These are phyloP conservation scores for Heliocidaris erythrogramma DNA, from an alignment of 35 echinoderm and acorn worm genomes.

Conservation along the genomic window DNA sequence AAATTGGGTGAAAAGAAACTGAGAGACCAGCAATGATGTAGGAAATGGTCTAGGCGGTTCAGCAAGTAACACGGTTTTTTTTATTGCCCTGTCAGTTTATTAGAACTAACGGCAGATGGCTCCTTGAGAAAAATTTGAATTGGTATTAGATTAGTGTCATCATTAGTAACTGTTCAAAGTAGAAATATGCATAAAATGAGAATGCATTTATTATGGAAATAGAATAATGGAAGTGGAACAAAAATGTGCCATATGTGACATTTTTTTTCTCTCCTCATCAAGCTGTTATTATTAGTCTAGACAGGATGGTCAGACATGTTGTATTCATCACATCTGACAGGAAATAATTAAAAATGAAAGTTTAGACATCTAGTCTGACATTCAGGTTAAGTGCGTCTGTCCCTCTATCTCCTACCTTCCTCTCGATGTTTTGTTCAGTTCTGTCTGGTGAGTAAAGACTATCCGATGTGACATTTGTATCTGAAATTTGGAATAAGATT, in stretches of 20 bases:
- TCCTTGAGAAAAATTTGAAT: background rate
- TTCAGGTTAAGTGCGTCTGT: background rate
- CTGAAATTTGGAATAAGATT: too few relatives aligned
- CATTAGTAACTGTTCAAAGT: too few relatives aligned
- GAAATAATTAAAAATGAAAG: constrained; percentile 10
- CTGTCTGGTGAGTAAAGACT: too few relatives aligned
- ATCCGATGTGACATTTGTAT: too few relatives aligned
- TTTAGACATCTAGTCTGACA: background rate
- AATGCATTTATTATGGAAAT: too few relatives aligned
- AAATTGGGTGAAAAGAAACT: background rate
- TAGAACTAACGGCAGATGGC: background rate
- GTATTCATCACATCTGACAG: background rate
- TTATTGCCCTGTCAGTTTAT: background rate
- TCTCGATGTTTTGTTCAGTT: background rate
- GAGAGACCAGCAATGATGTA: background rate
- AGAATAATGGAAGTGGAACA: too few relatives aligned
- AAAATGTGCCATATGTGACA: too few relatives aligned
- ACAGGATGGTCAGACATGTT: background rate
- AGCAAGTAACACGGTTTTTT: too few relatives aligned
- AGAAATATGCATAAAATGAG: too few relatives aligned
- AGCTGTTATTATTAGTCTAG: background rate
- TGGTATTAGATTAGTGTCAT: background rate
- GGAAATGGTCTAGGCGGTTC: background rate
- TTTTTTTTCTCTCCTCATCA: background rate
- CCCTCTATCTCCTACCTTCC: background rate